A percentile compares a stretch with the other conserved stretches of the same genome.
These are phyloP conservation scores for Drosophila falleni DNA, from an alignment of 2,888 invertebrate species.

Conservation along the genomic window DNA sequence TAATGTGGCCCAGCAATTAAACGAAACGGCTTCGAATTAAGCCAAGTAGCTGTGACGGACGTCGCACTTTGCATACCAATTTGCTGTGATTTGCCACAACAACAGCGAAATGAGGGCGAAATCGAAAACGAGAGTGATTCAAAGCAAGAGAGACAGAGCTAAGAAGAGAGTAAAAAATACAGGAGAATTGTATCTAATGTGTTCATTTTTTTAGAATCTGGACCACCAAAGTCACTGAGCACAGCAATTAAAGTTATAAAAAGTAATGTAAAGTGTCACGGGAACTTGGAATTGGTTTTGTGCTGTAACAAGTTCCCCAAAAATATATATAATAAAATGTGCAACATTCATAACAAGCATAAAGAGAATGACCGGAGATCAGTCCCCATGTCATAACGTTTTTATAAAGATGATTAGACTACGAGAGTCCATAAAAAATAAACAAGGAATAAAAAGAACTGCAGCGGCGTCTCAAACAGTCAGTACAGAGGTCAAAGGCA, in stretches of 20 bases:
- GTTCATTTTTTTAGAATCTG: background rate
- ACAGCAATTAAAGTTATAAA: slow-evolving; percentile 8
- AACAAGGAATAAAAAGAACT: slow-evolving; percentile 1
- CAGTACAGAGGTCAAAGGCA: slow-evolving; percentile 16
- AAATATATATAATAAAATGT: slow-evolving; percentile 22
- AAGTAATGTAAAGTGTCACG: slow-evolving; percentile 19
- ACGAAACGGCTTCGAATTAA: slow-evolving; percentile 78
- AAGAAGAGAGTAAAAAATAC: background rate
- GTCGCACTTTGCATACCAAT: slow-evolving; percentile 78
- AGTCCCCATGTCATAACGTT: slow-evolving; percentile 53
- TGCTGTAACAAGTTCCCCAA: slow-evolving; percentile 44
- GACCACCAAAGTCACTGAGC: slow-evolving; percentile 41
- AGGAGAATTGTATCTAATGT: background rate
- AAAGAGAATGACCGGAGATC: slow-evolving; percentile 43
- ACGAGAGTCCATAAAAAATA: slow-evolving; percentile 34
- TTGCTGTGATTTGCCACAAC: slow-evolving; percentile 56
- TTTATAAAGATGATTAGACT: slow-evolving; percentile 58
- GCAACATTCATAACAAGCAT: background rate
- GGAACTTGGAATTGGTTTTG: background rate
- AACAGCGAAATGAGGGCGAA: slow-evolving; percentile 55
- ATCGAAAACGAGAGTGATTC: slow-evolving; percentile 62
- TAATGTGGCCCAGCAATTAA: slow-evolving; percentile 81
- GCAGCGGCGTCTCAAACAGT: slow-evolving; percentile 47
- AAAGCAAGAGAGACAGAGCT: background rate
- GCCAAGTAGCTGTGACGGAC: slow-evolving; percentile 70